Evolutionary conservation across 2,113 vertebrate genomes (phyloP), one percentile per base, ranked within the genome.

Genomic region (Leucopsar rothschildi): DNA sequence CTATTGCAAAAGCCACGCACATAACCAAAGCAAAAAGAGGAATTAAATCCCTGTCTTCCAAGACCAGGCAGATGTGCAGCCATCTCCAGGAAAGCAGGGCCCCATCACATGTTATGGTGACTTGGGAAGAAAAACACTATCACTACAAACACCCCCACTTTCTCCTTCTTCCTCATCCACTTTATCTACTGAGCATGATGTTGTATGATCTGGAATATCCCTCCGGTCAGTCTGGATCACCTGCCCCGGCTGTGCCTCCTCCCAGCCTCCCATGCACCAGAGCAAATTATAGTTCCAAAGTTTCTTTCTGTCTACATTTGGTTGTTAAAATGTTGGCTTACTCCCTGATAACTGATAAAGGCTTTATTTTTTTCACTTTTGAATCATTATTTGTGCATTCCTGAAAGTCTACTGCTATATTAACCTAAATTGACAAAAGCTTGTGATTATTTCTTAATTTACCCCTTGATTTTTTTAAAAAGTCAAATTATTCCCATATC

Each of bases 361-460:
- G 6, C 7, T 23, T 42, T 82, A 35, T 52, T 52, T 52, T 16
- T 27, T 15, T 28, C 9, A 40, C 25, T 37, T 89, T 85, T 80
- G 47, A 90, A 37, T 61, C 4, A 52, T 77, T 81, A 83, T 86
- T 84, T 75, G 28, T 53, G 28, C 75, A 55, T 64, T 39, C 24
- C 12, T 90, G 61, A 55, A 92, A 69, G 17, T 39, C 29, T 63
- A 40, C 29, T 71, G 18, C 8, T 71, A 6, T 68, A 65, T 66
- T 73, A 77, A 7, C n/a, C n/a, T 93, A 44, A 93, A 80, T 56
- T 47, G 66, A 52, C 61, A 68, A 85, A 86, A 79, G 15, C 9
- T 76, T 79, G 20, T 75, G 29, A 53, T 78, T 89, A 44, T 79
- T 80, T 93, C 57, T 91, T 92, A 55, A 80, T 82, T 65, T 15